These are phyloP conservation scores for Pavo muticus DNA, from an alignment of 2,113 vertebrate genomes.

Conservation along the genomic window DNA sequence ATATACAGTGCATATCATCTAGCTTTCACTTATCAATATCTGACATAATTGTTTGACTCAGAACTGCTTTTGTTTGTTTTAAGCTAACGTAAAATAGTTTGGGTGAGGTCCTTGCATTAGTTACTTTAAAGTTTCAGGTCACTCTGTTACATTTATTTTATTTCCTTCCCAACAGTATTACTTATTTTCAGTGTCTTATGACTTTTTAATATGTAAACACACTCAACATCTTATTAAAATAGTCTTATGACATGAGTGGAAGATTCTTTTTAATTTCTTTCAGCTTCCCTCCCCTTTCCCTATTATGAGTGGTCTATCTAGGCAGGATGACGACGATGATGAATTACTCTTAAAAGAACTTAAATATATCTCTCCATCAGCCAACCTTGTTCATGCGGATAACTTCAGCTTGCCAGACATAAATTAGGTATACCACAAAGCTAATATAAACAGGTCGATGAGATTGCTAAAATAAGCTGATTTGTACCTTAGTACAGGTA, in stretches of 20 bases:
- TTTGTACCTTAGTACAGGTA: background rate
- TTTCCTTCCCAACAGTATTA: background rate
- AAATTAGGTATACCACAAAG: background rate
- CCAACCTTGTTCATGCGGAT: background rate
- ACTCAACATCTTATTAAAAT: background rate
- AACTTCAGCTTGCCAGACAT: background rate
- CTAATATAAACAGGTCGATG: background rate
- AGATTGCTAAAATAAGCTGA: background rate
- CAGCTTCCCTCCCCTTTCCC: background rate
- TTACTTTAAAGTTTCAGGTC: conserved; percentile 29
- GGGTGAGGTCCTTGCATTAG: background rate
- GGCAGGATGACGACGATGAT: background rate
- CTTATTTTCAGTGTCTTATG: background rate
- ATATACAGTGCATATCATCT: conserved; percentile 4
- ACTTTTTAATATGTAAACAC: background rate
- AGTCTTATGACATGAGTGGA: background rate
- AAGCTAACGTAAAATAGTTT: background rate
- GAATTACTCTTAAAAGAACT: background rate
- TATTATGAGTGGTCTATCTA: background rate
- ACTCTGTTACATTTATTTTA: conserved; percentile 44
- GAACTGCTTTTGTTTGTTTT: background rate
- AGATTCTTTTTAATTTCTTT: background rate
- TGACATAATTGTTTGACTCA: conserved; percentile 19
- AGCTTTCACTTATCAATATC: conserved; percentile 9
- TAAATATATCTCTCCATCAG: background rate